Conservation (phyloP, 2,888 invertebrate species). For the Auanema sp. region DNA sequence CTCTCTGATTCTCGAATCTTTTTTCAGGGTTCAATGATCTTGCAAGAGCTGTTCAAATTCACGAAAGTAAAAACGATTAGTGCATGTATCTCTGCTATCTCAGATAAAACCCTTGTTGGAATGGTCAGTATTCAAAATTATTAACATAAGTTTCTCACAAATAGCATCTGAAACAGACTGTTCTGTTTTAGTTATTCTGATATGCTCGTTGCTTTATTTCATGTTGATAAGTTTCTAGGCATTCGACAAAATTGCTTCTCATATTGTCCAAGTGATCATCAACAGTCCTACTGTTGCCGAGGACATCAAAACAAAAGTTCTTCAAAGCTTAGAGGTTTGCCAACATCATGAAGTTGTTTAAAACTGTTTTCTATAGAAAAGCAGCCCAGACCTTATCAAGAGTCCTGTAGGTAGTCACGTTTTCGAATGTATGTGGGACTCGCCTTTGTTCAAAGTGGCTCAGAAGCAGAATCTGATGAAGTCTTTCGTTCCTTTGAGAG, state of each 20-base stretch:
- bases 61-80: constrained; percentile 33
- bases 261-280: constrained; percentile 30
- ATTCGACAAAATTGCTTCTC: constrained; percentile 27
- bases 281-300: constrained; percentile 24
- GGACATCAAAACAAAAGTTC: constrained; percentile 26
- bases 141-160: not conserved
- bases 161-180: too few relatives aligned
- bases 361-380: constrained; percentile 14
- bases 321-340: constrained; percentile 27
- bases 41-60: constrained; percentile 28
- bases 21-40: constrained; percentile 4
- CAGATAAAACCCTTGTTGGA: constrained; percentile 19
- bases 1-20: constrained; percentile 3
- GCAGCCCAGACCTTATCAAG: constrained; percentile 29
- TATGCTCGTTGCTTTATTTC: too few relatives aligned
- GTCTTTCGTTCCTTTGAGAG: constrained; percentile 32
- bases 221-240: constrained; percentile 16
- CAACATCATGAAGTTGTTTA: not conserved
- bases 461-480: constrained; percentile 41
- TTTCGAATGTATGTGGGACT: constrained; percentile 40
- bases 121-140: constrained; percentile 23
- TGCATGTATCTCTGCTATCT: constrained; percentile 23
- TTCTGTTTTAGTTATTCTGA: too few relatives aligned
- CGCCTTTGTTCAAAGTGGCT: constrained; percentile 25
- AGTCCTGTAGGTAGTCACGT: constrained; percentile 33